Conservation (phyloP, 1,140 invertebrate species). For the Bombyx mandarina region DNA sequence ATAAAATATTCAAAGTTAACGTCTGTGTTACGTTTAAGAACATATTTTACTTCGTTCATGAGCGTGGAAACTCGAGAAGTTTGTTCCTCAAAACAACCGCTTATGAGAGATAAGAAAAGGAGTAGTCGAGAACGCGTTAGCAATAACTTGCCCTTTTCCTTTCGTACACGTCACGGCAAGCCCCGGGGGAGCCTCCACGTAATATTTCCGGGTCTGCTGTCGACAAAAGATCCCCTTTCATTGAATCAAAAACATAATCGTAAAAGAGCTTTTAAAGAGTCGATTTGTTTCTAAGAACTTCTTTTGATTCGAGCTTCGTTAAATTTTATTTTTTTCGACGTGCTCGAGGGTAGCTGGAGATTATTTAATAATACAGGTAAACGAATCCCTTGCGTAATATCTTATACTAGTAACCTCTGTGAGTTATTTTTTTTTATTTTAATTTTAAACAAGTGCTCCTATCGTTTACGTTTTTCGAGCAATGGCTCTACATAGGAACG, state of each 20-base stretch:
- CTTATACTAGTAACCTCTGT: background rate
- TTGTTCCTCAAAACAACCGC: conserved; percentile 5
- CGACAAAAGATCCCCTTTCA: conserved; percentile 44
- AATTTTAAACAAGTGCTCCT: too few species aligned
- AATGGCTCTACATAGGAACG: too few species aligned
- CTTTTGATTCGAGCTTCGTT: conserved; percentile 20
- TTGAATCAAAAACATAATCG: conserved; percentile 51
- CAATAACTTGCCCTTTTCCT: conserved; percentile 8
- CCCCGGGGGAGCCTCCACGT: conserved; percentile 10
- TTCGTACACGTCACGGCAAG: conserved; percentile 6
- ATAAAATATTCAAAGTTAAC: too few species aligned
- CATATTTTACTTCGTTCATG: too few species aligned
- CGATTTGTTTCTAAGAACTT: conserved; percentile 28
- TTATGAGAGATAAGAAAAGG: conserved; percentile 4
- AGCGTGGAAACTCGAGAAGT: background rate
- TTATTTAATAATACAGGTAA: background rate
- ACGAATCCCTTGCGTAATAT: too few species aligned
- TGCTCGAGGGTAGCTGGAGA: background rate
- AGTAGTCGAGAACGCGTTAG: conserved; percentile 7
- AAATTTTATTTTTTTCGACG: conserved; percentile 5
- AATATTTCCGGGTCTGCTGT: conserved; percentile 45
- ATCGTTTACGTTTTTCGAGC: too few species aligned
- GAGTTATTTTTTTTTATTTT: too few species aligned
- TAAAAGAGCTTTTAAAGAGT: conserved; percentile 26
- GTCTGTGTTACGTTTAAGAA: too few species aligned